Base-by-base conservation (phyloP, 2,888 invertebrate genomes). In the Tortrix viridana region DNA sequence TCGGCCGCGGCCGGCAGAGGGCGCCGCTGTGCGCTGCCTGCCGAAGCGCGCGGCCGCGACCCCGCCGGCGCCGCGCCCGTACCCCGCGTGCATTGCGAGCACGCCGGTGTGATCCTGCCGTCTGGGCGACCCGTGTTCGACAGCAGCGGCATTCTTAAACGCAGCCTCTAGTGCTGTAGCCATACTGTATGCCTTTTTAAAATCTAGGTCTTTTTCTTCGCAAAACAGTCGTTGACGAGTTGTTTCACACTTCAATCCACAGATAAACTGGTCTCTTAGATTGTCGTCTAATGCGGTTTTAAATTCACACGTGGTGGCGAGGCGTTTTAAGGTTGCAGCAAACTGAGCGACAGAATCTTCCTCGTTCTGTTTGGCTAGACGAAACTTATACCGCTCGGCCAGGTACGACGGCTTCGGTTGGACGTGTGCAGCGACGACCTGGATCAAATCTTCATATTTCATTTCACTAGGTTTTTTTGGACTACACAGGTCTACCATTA, bases 261-360 rank as follows among this genome's bases (percentile, higher is more conserved):
- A 60, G 1, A 60, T 18, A 14, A 60, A 60, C n/a, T 58, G 58
- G 26, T 58, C 58, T n/a, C 58, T 22, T 12, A 58, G 19, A 19
- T 58, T 58, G 19, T 58, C 58, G 1, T 58, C 14, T 5, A 58
- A 20, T n/a, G n/a, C 50, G 6, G 14, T 23, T 47, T 32, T 47
- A n/a, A 58, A 58, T 5, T 26, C 43, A 16, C 58, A 58, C 5
- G 43, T 26, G 6, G 16, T 49, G 3, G 43, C 43, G 7, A 58
- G 18, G 4, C 16, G 41, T 26, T 58, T 58, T 2, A 58, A 14
- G 14, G 23, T 41, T 16, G 58, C 43, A 6, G 44, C 48, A 32
- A 55, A 61, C 22, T 38, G 41, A 5, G 60, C 60, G 5, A 61
- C 32, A 0, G 49, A 49, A 19, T 61, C 60, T 14, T 48, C 26